Evolutionary conservation across 2,888 invertebrate species (phyloP).

Genomic region (Anoplius nigerrimus): DNA sequence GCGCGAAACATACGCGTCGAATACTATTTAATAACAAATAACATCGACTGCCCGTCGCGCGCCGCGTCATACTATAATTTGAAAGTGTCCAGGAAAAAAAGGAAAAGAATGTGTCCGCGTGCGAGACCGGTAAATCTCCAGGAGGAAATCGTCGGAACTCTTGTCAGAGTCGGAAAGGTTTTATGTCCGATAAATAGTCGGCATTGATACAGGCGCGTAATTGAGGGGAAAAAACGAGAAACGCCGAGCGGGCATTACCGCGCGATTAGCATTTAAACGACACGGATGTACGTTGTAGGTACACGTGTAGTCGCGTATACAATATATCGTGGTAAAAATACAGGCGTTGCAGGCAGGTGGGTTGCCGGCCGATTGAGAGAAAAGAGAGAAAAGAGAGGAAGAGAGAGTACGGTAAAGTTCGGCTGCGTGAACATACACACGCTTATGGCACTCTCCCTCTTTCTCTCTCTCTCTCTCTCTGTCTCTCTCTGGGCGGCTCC

Average conservation of each 20-base stretch:
- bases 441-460: background rate
- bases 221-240: slow-evolving; percentile 27
- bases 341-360: slow-evolving; percentile 5
- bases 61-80: too few species aligned
- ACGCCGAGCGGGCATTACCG: slow-evolving; percentile 52
- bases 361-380: too few species aligned
- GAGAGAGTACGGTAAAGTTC: too few species aligned
- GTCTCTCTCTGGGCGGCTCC: too few species aligned
- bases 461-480: too few species aligned
- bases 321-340: slow-evolving; percentile 38
- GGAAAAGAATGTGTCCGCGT: too few species aligned
- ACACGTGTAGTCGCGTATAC: slow-evolving; percentile 6
- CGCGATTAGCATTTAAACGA: slow-evolving; percentile 59
- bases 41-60: too few species aligned
- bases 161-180: slow-evolving; percentile 37
- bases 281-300: slow-evolving; percentile 46
- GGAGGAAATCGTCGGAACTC: slow-evolving; percentile 8
- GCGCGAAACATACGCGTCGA: too few species aligned
- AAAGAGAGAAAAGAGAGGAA: too few species aligned
- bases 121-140: background rate
- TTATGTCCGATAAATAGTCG: slow-evolving; percentile 38
- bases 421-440: too few species aligned
- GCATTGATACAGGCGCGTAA: slow-evolving; percentile 27
- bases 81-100: too few species aligned
- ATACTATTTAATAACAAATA: too few species aligned